Evolutionary conservation across 2,797 vertebrate species (phyloP), one percentile per base, ranked within the genome.

Genomic region (Karalla daura): DNA sequence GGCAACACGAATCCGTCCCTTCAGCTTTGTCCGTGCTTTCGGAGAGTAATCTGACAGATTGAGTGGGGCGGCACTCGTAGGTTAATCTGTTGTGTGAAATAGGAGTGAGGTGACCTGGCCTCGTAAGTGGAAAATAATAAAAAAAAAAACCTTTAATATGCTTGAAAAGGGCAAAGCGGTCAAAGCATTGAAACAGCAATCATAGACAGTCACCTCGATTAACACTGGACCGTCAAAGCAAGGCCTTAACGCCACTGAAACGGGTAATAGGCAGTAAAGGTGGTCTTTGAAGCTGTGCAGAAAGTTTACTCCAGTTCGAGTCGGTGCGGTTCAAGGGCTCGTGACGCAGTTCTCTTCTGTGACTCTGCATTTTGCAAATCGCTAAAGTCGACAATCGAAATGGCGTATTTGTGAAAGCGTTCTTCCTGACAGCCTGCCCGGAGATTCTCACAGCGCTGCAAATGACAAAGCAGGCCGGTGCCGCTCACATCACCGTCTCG

Each of bases 171-270:
- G 63, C 58, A 66, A 60, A 15, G 0, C 21, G 44, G 60, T 0
- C 46, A 54, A 81, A 65, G 27, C 18, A 43, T 14, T 76, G 11
- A 59, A 76, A 74, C 0, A 1, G 13, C 27, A 67, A 58, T 64
- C 33, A 78, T 69, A 45, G 36, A 44, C 27, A 50, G 11, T 58
- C 20, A 60, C 1, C 13, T 30, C 30, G 23, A 1, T 49, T 45
- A 39, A 33, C 5, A 1, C n/a, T 9, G 47, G 13, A 20, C 25
- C 35, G 8, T 46, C 32, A 53, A 10, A 28, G 4, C 27, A 28
- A 28, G 28, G 30, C 40, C 61, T 62, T 21, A 5, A 8, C 2
- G n/a, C 30, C 5, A 53, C 8, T 68, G 3, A 70, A 56, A 50
- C 46, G 7, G 20, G 11, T 18, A 44, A 52, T 1, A 63, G 30